A percentile compares a stretch with the other conserved stretches of the same genome.
Evolutionary conservation across 2,113 vertebrate genomes (phyloP).

Genomic region (Telmatochromis sp.): DNA sequence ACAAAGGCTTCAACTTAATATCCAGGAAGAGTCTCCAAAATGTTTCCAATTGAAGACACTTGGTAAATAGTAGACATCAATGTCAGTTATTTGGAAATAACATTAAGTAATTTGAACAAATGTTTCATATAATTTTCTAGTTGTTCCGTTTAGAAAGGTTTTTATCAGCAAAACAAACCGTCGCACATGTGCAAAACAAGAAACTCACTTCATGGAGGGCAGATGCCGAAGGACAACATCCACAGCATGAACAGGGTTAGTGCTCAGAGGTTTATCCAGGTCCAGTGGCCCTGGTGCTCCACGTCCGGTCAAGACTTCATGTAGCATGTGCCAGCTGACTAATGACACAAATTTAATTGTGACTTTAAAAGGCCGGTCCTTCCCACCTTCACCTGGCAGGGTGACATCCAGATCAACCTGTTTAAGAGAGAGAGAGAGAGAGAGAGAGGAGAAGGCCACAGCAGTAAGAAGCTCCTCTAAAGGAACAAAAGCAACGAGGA

Average conservation of each 20-base stretch:
- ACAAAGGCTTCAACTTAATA: background rate
- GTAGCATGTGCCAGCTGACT: slow-evolving; percentile 96
- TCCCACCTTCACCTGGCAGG: slow-evolving; percentile 92
- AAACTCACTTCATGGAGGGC: slow-evolving; percentile 93
- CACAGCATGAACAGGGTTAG: slow-evolving; percentile 94
- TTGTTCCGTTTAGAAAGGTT: background rate
- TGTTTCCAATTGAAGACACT: background rate
- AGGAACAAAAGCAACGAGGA: background rate
- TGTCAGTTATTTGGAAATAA: background rate
- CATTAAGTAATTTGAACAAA: background rate
- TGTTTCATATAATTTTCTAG: background rate
- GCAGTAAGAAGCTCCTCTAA: background rate
- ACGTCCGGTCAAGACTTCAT: slow-evolving; percentile 89
- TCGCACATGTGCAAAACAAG: background rate
- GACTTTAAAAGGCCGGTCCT: slow-evolving; percentile 95
- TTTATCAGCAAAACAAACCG: background rate
- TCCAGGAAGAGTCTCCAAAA: background rate
- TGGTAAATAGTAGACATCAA: background rate
- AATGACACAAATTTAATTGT: slow-evolving; percentile 89
- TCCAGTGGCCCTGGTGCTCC: slow-evolving; percentile 81
- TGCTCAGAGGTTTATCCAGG: slow-evolving; percentile 95
- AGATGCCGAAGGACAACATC: slow-evolving; percentile 95
- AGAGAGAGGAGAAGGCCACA: background rate
- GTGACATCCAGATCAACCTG: slow-evolving; percentile 97
- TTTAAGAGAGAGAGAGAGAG: background rate